A percentile compares a stretch with the other conserved stretches of the same genome.
These are phyloP conservation scores for Lasiurus borealis DNA, from an alignment of 2,113 vertebrate species.

Conservation along the genomic window DNA sequence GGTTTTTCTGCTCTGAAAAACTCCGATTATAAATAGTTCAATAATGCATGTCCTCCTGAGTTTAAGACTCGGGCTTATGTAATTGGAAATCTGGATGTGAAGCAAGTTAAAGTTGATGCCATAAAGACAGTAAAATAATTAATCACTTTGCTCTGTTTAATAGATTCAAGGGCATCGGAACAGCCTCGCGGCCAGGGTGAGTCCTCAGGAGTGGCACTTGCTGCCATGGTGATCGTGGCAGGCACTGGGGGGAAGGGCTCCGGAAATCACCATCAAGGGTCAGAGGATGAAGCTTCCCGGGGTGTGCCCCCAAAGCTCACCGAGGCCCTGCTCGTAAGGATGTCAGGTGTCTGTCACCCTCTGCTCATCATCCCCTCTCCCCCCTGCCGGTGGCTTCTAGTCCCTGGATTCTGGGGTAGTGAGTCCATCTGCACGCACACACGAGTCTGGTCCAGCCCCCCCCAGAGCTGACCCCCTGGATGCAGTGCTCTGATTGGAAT, in stretches of 20 bases:
- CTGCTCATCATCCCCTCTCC: neutral
- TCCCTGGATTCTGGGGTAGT: neutral
- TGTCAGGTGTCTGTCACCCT: neutral
- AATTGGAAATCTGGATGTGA: constrained; percentile 84
- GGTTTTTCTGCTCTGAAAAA: constrained; percentile 82
- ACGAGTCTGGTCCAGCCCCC: neutral
- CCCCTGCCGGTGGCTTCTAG: neutral
- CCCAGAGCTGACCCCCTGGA: neutral
- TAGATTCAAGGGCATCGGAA: constrained; percentile 87
- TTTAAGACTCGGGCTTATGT: constrained; percentile 84
- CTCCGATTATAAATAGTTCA: constrained; percentile 87
- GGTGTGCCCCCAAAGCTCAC: neutral
- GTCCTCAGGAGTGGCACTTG: constrained; percentile 1
- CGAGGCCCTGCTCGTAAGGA: neutral
- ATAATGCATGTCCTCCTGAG: constrained; percentile 85
- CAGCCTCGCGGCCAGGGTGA: neutral
- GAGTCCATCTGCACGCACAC: neutral
- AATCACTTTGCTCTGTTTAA: constrained; percentile 83
- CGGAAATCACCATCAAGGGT: rapidly evolving
- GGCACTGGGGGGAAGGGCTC: neutral
- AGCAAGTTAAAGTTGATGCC: constrained; percentile 85
- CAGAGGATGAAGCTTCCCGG: neutral
- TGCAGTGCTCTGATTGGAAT: neutral
- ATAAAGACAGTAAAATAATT: constrained; percentile 88
- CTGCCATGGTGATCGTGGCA: neutral